Evolutionary conservation across 2,797 vertebrate species (phyloP).

Genomic region (Siniperca obscura): DNA sequence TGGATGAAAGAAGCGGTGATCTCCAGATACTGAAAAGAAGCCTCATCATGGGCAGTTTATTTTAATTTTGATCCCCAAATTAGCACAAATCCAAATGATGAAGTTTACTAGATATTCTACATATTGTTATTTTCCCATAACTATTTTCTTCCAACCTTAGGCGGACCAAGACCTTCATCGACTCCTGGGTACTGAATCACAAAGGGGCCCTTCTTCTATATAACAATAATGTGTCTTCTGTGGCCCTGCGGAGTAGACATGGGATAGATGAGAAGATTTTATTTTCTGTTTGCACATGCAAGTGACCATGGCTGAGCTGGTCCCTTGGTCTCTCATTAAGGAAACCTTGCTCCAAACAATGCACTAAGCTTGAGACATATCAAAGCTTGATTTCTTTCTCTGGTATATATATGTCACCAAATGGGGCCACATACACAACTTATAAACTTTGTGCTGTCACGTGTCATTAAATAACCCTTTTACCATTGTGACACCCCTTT

Average conservation of each 20-base stretch:
- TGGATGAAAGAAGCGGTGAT: conserved; percentile 30
- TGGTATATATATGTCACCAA: neutral
- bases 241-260: neutral
- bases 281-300: neutral
- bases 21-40: conserved; percentile 4
- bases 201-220: neutral
- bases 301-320: neutral
- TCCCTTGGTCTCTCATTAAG: neutral
- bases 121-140: neutral
- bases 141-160: neutral
- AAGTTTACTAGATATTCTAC: neutral
- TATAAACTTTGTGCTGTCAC: neutral
- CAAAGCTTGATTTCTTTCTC: neutral
- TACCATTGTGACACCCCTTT: neutral
- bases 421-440: neutral
- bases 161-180: neutral
- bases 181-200: neutral
- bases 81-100: neutral
- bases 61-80: conserved; percentile 3
- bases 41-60: conserved; percentile 9
- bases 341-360: neutral
- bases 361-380: neutral
- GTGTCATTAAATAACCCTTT: neutral
- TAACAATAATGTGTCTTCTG: neutral
- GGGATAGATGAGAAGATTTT: neutral